Base-by-base conservation (phyloP, 1,140 invertebrate species). In the Caerostris darwini region DNA sequence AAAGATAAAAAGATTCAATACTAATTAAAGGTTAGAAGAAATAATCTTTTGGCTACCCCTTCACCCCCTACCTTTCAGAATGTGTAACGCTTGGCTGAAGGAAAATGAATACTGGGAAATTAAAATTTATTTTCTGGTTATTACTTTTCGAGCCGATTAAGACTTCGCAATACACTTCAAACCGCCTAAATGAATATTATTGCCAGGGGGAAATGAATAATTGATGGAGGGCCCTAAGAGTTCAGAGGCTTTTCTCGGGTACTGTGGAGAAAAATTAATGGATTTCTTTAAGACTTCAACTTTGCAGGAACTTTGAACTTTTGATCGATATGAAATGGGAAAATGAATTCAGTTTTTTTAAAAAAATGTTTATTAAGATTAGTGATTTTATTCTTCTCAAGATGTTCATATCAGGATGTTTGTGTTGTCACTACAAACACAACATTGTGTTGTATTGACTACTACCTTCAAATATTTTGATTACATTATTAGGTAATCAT, bases 1-100 rank as follows among this genome's bases (percentile, higher is more conserved):
- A 67, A 85, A 57, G 83, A 85, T 83, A 83, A 83, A 53, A 83
- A 17, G 56, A 19, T 59, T 85, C 57, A 85, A 85, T 85, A 17
- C 54, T 85, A 58, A 85, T 85, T 85, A 85, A 57, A n/a, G 56
- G 54, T 58, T 50, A 12, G 34, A 77, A 58, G 56, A 8, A 58
- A 85, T 58, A 58, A 19, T 85, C 83, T 85, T 34, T 34, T 34
- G 34, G 34, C 34, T 34, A 34, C 34, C 34, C 34, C 34, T 1
- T 34, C 0, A 34, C 34, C 34, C 34, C 34, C 34, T 2, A 34
- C 34, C 34, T 34, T 34, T 34, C 34, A 1, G 34, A 34, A 2
- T 34, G 2, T n/a, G 34, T 34, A 34, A 34, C 34, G 2, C 34
- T 34, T 2, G 34, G 2, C 34, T 50, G 53, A 58, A 58, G 54